Evolutionary conservation across 2,888 invertebrate genomes (phyloP).

Genomic region (Leucophora obtusa): DNA sequence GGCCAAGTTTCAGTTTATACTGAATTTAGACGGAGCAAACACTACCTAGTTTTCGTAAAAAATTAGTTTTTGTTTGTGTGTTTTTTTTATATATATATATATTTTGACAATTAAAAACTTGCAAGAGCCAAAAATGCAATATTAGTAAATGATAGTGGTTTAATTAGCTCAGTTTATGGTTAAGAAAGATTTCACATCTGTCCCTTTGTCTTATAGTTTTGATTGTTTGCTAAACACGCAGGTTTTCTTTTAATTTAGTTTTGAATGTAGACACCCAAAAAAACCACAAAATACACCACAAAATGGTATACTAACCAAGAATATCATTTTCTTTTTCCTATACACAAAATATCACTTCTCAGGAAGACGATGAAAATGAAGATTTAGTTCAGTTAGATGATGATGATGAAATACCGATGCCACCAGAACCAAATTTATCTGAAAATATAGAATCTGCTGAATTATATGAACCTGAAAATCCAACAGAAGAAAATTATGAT

Average conservation of each 20-base stretch:
- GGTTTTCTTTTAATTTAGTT: slow-evolving; percentile 40
- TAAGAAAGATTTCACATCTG: too few species aligned
- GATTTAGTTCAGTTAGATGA: slow-evolving; percentile 79
- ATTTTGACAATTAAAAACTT: too few species aligned
- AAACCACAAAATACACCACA: slow-evolving; percentile 49
- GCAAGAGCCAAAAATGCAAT: too few species aligned
- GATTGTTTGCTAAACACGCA: not conserved
- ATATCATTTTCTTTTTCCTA: slow-evolving; percentile 79
- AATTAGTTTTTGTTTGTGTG: too few species aligned
- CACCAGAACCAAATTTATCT: slow-evolving; percentile 70
- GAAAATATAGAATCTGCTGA: slow-evolving; percentile 66
- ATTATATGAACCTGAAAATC: slow-evolving; percentile 77
- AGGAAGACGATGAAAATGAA: slow-evolving; percentile 80
- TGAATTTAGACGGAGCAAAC: too few species aligned
- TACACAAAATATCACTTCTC: slow-evolving; percentile 78
- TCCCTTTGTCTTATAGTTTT: too few species aligned
- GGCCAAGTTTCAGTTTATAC: too few species aligned
- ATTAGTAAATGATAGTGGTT: too few species aligned
- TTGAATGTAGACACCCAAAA: slow-evolving; percentile 58
- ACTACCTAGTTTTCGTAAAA: too few species aligned
- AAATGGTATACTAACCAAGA: slow-evolving; percentile 79
- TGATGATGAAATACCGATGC: slow-evolving; percentile 77
- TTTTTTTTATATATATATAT: too few species aligned
- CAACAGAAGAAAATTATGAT: slow-evolving; percentile 71
- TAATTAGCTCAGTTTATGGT: too few species aligned